These are phyloP conservation scores for Tringa solitaria DNA, from an alignment of 2,113 vertebrate species.

Conservation along the genomic window DNA sequence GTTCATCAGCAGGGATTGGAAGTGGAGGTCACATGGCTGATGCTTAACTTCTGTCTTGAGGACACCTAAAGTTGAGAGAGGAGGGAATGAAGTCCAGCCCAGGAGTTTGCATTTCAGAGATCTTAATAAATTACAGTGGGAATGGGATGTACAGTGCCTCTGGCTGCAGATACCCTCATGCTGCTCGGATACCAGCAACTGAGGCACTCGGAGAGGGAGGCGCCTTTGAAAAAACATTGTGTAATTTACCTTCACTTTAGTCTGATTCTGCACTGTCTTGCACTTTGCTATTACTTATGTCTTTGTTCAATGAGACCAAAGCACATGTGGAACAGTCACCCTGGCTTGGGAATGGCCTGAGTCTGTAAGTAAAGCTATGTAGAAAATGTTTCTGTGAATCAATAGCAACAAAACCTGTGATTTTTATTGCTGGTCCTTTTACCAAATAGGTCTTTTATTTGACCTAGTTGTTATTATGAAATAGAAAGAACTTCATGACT, in stretches of 20 bases:
- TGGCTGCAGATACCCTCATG: background rate
- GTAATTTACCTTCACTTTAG: background rate
- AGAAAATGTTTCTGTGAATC: background rate
- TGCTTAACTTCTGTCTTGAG: background rate
- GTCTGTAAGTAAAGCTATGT: background rate
- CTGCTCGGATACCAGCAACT: background rate
- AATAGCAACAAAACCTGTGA: background rate
- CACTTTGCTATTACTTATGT: background rate
- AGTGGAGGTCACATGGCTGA: fast-evolving
- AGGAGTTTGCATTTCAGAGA: background rate
- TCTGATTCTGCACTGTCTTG: background rate
- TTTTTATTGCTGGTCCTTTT: background rate
- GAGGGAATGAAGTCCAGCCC: background rate
- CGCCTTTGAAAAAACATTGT: background rate
- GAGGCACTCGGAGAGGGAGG: background rate
- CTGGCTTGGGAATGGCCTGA: background rate
- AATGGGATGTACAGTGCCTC: background rate
- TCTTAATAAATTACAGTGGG: background rate
- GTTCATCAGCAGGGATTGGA: background rate
- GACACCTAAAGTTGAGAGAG: background rate
- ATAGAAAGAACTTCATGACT: background rate
- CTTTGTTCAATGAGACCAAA: background rate
- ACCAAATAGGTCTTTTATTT: background rate
- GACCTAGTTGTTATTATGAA: background rate
- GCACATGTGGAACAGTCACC: background rate